Percentiles rank a stretch among this genome's conserved stretches.
Conservation (phyloP, 2,888 invertebrate genomes). For the Protodeltote pygarga region DNA sequence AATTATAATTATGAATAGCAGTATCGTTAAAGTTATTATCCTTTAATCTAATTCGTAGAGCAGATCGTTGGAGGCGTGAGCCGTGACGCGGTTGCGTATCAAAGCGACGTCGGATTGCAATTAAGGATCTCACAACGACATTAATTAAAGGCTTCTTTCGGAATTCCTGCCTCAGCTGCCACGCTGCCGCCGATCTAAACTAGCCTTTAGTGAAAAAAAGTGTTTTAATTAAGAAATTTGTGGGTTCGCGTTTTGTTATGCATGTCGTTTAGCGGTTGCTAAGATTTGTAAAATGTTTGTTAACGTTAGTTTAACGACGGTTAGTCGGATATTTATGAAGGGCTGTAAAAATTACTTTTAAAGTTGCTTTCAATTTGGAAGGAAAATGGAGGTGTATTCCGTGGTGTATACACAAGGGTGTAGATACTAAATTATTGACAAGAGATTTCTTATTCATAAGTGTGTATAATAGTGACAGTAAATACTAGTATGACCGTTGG, state of each 20-base stretch:
- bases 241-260: conserved; percentile 49
- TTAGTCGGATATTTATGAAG: conserved; percentile 4
- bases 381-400: not conserved
- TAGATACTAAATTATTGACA: not conserved
- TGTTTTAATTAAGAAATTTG: conserved; percentile 79
- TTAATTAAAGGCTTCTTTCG: conserved; percentile 79
- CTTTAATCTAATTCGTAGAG: conserved; percentile 33
- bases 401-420: not conserved
- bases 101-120: conserved; percentile 75
- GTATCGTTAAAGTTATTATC: conserved; percentile 36
- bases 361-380: too few relatives aligned
- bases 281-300: conserved; percentile 28
- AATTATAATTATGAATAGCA: conserved; percentile 28
- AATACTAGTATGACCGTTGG: too few relatives aligned
- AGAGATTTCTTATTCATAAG: too few relatives aligned
- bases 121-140: conserved; percentile 79
- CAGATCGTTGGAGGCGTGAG: conserved; percentile 25
- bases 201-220: conserved; percentile 74
- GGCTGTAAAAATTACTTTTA: not conserved
- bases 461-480: too few relatives aligned
- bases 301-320: conserved; percentile 12
- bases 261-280: conserved; percentile 36
- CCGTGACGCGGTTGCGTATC: conserved; percentile 52
- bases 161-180: conserved; percentile 53
- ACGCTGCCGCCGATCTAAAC: conserved; percentile 64